These are phyloP conservation scores for Acleris emargana DNA, from an alignment of 2,888 invertebrate genomes.

Conservation along the genomic window DNA sequence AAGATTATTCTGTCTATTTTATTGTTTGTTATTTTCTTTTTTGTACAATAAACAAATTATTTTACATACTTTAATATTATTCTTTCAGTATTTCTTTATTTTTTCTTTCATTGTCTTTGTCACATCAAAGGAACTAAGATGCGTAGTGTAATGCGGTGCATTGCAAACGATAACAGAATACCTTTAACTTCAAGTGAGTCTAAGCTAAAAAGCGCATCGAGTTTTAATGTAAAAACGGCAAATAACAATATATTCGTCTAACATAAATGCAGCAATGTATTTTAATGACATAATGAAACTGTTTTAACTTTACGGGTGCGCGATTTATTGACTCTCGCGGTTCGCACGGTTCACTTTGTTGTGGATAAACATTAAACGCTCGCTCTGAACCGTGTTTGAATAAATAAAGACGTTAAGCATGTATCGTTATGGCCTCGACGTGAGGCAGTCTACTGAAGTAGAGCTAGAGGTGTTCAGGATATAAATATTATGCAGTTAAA, in stretches of 20 bases:
- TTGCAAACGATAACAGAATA: too few relatives aligned
- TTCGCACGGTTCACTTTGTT: conserved; percentile 51
- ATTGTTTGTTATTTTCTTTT: background rate
- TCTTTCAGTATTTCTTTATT: too few relatives aligned
- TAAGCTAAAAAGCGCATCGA: background rate
- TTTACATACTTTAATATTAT: too few relatives aligned
- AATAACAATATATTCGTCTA: conserved; percentile 43
- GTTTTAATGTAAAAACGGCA: background rate
- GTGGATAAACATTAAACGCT: conserved; percentile 45
- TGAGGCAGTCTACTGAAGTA: background rate
- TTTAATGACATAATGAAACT: conserved; percentile 59
- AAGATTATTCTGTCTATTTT: background rate
- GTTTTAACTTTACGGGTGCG: conserved; percentile 55
- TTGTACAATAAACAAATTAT: too few relatives aligned
- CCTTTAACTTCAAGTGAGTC: too few relatives aligned
- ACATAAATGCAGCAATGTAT: conserved; percentile 62
- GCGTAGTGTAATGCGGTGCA: too few relatives aligned
- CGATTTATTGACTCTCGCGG: conserved; percentile 59
- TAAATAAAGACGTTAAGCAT: conserved; percentile 42
- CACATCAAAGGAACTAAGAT: too few relatives aligned
- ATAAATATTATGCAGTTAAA: too few relatives aligned
- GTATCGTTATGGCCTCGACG: conserved; percentile 16
- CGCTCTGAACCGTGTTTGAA: conserved; percentile 45
- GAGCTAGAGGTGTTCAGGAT: too few relatives aligned
- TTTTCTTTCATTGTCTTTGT: too few relatives aligned